Evolutionary conservation across 2,113 vertebrate genomes (phyloP).

Genomic region (Epinephelus fuscoguttatus): DNA sequence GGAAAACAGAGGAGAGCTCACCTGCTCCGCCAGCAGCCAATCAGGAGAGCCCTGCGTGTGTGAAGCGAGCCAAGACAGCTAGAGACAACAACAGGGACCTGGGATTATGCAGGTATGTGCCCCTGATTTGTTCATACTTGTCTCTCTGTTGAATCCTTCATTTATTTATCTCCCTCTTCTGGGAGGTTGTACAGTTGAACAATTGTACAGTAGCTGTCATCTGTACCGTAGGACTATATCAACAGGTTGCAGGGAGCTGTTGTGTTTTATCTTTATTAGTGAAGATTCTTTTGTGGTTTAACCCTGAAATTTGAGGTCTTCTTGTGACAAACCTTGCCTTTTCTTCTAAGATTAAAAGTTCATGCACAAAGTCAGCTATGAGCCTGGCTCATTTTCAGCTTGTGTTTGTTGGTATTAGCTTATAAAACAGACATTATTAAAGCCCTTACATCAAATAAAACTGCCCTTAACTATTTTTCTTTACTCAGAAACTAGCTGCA

Average conservation of each 20-base stretch:
- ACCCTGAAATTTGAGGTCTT: background rate
- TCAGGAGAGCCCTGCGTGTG: slow-evolving; percentile 88
- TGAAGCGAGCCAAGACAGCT: slow-evolving; percentile 92
- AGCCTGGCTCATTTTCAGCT: no score
- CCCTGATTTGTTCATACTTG: slow-evolving; percentile 28
- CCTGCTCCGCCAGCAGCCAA: slow-evolving; percentile 82
- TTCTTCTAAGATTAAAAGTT: background rate
- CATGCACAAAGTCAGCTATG: no score
- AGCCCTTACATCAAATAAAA: background rate
- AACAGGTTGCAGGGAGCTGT: background rate
- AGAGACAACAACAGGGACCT: slow-evolving; percentile 95
- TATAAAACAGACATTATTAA: no score
- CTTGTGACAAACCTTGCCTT: background rate
- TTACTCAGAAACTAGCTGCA: background rate
- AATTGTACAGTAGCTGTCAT: background rate
- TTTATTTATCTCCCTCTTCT: background rate
- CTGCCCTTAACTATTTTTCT: background rate
- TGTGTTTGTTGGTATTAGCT: no score
- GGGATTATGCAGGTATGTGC: slow-evolving; percentile 92
- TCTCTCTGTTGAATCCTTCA: slow-evolving; percentile 25
- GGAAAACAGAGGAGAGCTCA: slow-evolving; percentile 90
- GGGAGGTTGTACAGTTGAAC: no score
- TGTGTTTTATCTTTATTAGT: slow-evolving; percentile 1
- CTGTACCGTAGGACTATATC: background rate
- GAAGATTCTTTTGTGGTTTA: background rate